Percentiles rank a stretch among this genome's conserved stretches.
phyloP scores from a whole-genome alignment of 2,888 invertebrate genomes.

The Perizoma flavofasciatum region DNA sequence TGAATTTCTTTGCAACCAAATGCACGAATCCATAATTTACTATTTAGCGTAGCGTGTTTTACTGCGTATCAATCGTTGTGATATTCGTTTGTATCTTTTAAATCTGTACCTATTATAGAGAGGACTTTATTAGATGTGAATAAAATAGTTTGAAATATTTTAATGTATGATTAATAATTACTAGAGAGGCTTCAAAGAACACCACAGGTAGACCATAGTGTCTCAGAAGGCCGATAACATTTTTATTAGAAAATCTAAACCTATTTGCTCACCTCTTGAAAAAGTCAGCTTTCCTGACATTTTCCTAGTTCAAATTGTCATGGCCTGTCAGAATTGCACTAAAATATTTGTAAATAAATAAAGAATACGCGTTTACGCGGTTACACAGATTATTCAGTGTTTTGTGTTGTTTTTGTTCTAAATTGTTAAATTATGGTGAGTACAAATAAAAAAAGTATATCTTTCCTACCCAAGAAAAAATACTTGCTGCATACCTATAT shows the following conservation, averaged over 20 bases:
- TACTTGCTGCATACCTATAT: too few relatives aligned
- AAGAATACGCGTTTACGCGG: conserved; percentile 53
- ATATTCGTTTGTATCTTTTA: conserved; percentile 53
- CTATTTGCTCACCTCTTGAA: conserved; percentile 1
- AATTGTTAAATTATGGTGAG: conserved; percentile 71
- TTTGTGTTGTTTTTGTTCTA: conserved; percentile 69
- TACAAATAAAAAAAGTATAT: conserved; percentile 18
- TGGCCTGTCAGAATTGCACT: conserved; percentile 74
- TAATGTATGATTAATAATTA: conserved; percentile 47
- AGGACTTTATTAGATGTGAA: conserved; percentile 57
- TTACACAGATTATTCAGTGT: conserved; percentile 50
- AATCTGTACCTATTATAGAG: conserved; percentile 47
- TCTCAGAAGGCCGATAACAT: too few relatives aligned
- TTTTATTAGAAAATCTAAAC: not conserved
- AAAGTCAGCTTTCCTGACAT: conserved; percentile 41
- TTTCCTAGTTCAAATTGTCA: conserved; percentile 66
- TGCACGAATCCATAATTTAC: too few relatives aligned
- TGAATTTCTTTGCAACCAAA: too few relatives aligned
- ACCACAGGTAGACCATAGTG: too few relatives aligned
- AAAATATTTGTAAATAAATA: conserved; percentile 71
- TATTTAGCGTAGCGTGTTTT: conserved; percentile 22
- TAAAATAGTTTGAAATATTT: conserved; percentile 70
- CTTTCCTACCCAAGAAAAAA: too few relatives aligned
- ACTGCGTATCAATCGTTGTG: conserved; percentile 63
- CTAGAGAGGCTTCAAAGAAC: too few relatives aligned